Percentiles rank a stretch among this genome's conserved stretches.
Conservation (phyloP, 2,797 vertebrate species). For the Takifugu rubripes region DNA sequence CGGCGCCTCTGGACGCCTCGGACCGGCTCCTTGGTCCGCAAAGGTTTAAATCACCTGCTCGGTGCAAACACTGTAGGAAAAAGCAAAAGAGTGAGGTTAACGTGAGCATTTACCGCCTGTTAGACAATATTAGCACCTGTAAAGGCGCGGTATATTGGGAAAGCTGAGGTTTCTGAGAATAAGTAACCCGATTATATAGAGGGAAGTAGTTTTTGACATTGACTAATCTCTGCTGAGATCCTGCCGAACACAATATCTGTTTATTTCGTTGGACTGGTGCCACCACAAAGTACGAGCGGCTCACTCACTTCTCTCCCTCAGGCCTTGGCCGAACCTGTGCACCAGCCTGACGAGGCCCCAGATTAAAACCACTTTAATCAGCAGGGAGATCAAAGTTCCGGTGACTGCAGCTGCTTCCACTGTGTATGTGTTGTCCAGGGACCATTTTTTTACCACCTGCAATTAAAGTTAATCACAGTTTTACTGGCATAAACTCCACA, state of each 20-base stretch:
- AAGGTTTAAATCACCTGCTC: constrained; percentile 12
- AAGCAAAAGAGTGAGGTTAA: neutral
- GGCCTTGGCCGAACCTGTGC: constrained; percentile 80
- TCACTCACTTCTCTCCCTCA: constrained; percentile 83
- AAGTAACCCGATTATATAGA: neutral
- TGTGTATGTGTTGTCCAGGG: constrained; percentile 62
- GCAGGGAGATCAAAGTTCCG: constrained; percentile 75
- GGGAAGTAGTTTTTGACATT: constrained; percentile 2
- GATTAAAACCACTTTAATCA: constrained; percentile 79
- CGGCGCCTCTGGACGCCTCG: too few species aligned
- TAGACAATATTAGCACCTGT: too few species aligned
- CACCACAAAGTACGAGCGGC: neutral
- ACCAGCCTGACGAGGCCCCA: constrained; percentile 76
- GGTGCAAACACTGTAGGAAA: constrained; percentile 58
- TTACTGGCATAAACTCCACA: neutral
- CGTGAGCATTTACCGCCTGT: too few species aligned
- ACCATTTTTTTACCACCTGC: constrained; percentile 76
- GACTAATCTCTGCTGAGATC: neutral
- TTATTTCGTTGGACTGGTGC: neutral
- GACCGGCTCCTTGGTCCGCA: neutral
- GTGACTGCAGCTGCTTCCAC: constrained; percentile 79
- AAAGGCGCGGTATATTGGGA: neutral
- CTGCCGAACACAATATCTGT: neutral
- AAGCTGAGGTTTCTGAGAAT: neutral
- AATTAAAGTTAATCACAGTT: constrained; percentile 10